A percentile compares a stretch with the other conserved stretches of the same genome.
Evolutionary conservation across 2,797 vertebrate genomes (phyloP).

Genomic region (Xenops minutus): DNA sequence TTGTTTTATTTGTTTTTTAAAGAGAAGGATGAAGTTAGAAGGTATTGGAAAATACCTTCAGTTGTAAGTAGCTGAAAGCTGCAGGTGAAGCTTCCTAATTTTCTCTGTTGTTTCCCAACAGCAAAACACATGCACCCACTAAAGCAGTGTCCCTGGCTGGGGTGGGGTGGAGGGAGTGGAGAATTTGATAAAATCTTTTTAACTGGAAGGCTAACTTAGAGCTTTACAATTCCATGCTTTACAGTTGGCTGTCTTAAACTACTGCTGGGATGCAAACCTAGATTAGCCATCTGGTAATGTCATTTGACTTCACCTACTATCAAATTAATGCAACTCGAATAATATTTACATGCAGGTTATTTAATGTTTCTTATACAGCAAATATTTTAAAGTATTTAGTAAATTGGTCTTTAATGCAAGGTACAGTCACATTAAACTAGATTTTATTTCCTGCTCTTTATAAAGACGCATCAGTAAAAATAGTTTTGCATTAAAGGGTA

Average conservation of each 20-base stretch:
- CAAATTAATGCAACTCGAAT: neutral
- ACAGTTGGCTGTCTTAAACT: neutral
- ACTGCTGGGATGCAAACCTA: neutral
- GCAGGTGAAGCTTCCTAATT: accelerated
- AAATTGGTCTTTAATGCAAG: neutral
- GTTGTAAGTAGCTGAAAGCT: neutral
- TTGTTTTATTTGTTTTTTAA: neutral
- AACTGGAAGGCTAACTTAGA: neutral
- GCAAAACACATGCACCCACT: neutral
- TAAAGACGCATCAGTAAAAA: neutral
- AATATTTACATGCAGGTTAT: neutral
- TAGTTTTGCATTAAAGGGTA: neutral
- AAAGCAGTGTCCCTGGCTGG: neutral
- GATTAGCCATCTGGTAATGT: neutral
- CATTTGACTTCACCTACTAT: neutral
- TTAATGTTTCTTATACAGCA: neutral
- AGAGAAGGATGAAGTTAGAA: neutral
- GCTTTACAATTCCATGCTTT: neutral
- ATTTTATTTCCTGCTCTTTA: neutral
- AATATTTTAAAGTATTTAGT: neutral
- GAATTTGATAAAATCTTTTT: neutral
- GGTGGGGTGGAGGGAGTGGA: neutral
- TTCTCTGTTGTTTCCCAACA: neutral
- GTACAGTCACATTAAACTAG: neutral
- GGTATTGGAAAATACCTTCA: neutral